Base-by-base conservation (phyloP, 2,888 invertebrate genomes). In the Acrocera orbiculus region DNA sequence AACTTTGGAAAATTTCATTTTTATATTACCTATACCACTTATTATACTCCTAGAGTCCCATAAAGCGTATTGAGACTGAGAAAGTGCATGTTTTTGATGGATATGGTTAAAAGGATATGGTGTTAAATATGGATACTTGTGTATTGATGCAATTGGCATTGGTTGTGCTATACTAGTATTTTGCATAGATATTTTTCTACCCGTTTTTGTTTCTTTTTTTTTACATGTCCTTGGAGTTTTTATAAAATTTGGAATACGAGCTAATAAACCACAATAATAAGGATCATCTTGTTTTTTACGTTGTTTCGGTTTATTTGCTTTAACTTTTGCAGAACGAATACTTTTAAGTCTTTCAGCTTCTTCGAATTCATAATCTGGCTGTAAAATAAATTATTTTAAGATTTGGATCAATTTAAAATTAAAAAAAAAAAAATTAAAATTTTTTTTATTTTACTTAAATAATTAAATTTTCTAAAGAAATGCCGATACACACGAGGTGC, bases 191-290 rank as follows among this genome's bases (percentile, higher is more conserved):
- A 58, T 57, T 47, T 58, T 58, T n/a, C 58, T 52, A 34, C 56
- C 55, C 34, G 46, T 49, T 42, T 34, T 27, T 22, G 35, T 37
- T 22, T 40, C 30, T 26, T 32, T 32, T 27, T 36, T 42, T 25
- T 54, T 57, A 14, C 29, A 29, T 33, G 47, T 45, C 34, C 43
- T 44, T 8, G 63, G 60, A 49, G 66, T 63, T 51, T 73, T 73
- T 25, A 69, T 73, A 47, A 76, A 76, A 52, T 74, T 75, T 30
- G 75, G 74, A 38, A 75, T 73, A 39, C 75, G 65, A 23, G 76
- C 76, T 44, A 72, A 58, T 34, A 76, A 61, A 24, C 76, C 76
- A 46, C 74, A 74, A 48, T 76, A 76, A 52, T 76, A 76, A 9
- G 75, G 75, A 50, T 76, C 75, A 50, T 75, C 75, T 67, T 59